Evolutionary conservation across 2,113 vertebrate species (phyloP), one percentile per base, ranked within the genome.

Genomic region (Naja naja): DNA sequence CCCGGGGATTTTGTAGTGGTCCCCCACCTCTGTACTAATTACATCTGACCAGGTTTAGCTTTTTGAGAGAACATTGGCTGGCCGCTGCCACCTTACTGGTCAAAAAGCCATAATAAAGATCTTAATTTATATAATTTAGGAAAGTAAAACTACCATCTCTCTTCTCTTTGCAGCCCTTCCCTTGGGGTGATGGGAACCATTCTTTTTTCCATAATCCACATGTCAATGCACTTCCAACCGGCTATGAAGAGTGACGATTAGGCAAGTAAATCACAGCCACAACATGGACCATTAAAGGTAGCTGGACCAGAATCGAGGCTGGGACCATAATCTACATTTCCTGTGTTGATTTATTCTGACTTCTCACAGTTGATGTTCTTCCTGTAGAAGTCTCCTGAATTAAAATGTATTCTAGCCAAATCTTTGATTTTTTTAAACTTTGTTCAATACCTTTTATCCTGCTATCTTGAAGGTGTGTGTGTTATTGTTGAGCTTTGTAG

Each of bases 151-250:
- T 85, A 7, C 92, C 94, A n/a, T 27, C 53, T 90, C 47, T 94
- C 27, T 95, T 97, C 52, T 87, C 89, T 96, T 91, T 69, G 92
- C 97, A 99, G 99, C 98, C 97, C 94, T 99, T 99, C 91, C 99
- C 99, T 3, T 99, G 99, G 99, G 99, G 99, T 91, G 99, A 99
- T 43, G 99, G 99, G 39, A 98, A 97, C 96, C 98, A 98, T 94
- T 92, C 90, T 27, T 97, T 99, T 1, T 99, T 99, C 97, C 99
- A 99, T 97, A 99, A 99, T 91, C 1, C 98, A 1, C 98, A 98
- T 0, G 0, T 96, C 94, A 99, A 99, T 2, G 1, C 99, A 52
- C 99, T 99, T 89, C 99, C 99, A 49, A 98, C 97, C 0, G 99
- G 99, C 91, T 99, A 98, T 58, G 99, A 99, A 97, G 98, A 98